Base-by-base conservation (phyloP, 1,140 invertebrate species). In the Pseudomyrmex concolor region DNA sequence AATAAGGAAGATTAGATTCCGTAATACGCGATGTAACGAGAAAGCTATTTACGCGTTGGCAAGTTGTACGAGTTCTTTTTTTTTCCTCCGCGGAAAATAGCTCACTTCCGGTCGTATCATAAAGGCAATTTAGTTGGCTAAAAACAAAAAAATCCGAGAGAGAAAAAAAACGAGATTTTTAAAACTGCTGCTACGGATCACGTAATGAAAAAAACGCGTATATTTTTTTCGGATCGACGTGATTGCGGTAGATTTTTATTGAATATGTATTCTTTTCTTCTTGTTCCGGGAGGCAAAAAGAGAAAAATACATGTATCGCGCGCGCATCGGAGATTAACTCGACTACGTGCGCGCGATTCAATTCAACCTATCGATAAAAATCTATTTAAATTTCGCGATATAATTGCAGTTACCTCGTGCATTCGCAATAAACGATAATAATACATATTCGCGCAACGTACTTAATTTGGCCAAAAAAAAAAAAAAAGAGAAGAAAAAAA, bases 341-440 rank as follows among this genome's bases (percentile, higher is more conserved):
- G 9, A 59, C 19, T 34, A 48, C 25, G 4, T 17, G 60, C 13
- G 60, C 13, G 64, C 63, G 55, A 78, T 43, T 78, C 70, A 57
- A 78, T 70, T 70, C 64, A 7, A 7, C 19, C 17, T 34, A 78
- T 78, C 64, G 64, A 70, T 70, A 78, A 51, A 70, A 70, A 57
- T 1, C 55, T 48, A 70, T 22, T 12, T n/a, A 70, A 78, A 70
- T 70, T 48, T 48, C 15, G 10, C 34, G 17, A 55, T 67, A 78
- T 78, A 70, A 70, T 78, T 70, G 54, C 63, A 25, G 34, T 25
- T 43, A 25, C 2, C 13, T 7, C 45, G 45, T 59, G 8, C n/a
- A 50, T 25, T 25, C 34, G 64, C 15, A 78, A 78, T 48, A 78
- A 67, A 59, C 64, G n/a, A 5, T 25, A 57, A 45, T 57, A 59